These are phyloP conservation scores for Brachionus asplanchnoidis DNA, from an alignment of 1,140 invertebrate species.

Conservation along the genomic window DNA sequence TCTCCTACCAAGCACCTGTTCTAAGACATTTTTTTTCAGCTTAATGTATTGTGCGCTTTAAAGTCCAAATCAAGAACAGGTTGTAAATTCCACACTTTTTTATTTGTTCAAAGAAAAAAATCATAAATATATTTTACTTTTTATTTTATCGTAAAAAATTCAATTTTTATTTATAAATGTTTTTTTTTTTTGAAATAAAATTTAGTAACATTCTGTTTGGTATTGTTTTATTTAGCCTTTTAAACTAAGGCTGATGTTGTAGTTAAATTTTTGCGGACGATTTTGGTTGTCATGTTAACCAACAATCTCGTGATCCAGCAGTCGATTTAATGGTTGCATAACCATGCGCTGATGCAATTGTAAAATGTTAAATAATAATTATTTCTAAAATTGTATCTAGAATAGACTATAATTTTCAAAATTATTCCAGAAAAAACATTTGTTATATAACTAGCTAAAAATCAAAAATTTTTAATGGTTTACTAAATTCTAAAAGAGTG, in stretches of 20 bases:
- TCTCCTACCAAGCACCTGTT: background rate
- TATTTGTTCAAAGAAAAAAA: background rate
- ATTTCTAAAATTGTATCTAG: background rate
- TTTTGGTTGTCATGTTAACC: background rate
- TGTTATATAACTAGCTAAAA: background rate
- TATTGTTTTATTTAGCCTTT: background rate
- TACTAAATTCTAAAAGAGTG: background rate
- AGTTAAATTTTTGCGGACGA: background rate
- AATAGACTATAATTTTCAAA: background rate
- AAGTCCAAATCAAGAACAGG: background rate
- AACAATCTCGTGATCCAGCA: background rate
- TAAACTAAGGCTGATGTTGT: background rate
- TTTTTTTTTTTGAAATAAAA: background rate
- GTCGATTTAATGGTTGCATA: background rate
- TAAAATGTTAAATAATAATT: background rate
- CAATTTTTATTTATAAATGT: background rate
- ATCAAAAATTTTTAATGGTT: background rate
- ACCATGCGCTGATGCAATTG: background rate
- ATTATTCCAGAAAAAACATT: background rate
- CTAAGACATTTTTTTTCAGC: background rate
- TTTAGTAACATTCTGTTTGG: background rate
- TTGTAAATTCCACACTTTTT: background rate
- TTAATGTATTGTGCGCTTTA: background rate
- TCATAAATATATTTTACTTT: background rate
- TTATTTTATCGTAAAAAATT: background rate